Evolutionary conservation across 2,888 invertebrate genomes (phyloP).

Genomic region (Coelogynopora nodosa): DNA sequence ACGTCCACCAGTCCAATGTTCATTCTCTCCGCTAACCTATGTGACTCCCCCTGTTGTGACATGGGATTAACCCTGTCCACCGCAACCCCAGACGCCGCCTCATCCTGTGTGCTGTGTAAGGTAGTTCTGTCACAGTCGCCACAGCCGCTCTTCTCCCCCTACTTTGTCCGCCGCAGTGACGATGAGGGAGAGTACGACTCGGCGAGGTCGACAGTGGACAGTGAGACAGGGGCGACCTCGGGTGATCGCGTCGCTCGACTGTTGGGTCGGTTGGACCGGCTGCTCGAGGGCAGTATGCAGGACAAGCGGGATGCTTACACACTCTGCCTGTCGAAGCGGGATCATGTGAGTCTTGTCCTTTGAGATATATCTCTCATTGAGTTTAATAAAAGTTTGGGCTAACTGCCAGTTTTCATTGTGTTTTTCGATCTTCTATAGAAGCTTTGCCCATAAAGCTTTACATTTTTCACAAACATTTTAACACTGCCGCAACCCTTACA

Average conservation of each 20-base stretch:
- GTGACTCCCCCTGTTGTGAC: no score
- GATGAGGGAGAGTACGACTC: neutral
- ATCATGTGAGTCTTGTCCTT: slow-evolving; percentile 51
- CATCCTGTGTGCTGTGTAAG: no score
- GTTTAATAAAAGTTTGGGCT: no score
- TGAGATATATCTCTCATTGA: neutral
- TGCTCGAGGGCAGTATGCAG: slow-evolving; percentile 57
- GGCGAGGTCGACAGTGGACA: neutral
- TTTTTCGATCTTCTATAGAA: no score
- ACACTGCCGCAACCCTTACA: no score
- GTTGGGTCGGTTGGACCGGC: slow-evolving; percentile 56
- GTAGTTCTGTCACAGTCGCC: no score
- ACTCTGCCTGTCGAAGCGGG: slow-evolving; percentile 52
- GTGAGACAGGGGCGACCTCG: neutral
- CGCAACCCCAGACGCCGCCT: no score
- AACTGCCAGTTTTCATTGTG: neutral
- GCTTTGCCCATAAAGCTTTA: no score
- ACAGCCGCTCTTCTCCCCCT: neutral
- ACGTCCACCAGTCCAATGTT: no score
- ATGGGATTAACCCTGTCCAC: no score
- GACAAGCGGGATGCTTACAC: slow-evolving; percentile 58
- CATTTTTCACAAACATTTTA: no score
- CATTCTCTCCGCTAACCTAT: no score
- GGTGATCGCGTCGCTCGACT: slow-evolving; percentile 37
- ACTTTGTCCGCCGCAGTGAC: neutral